Base-by-base conservation (phyloP, 2,888 invertebrate genomes). In the Polydrusus pterygomalis region DNA sequence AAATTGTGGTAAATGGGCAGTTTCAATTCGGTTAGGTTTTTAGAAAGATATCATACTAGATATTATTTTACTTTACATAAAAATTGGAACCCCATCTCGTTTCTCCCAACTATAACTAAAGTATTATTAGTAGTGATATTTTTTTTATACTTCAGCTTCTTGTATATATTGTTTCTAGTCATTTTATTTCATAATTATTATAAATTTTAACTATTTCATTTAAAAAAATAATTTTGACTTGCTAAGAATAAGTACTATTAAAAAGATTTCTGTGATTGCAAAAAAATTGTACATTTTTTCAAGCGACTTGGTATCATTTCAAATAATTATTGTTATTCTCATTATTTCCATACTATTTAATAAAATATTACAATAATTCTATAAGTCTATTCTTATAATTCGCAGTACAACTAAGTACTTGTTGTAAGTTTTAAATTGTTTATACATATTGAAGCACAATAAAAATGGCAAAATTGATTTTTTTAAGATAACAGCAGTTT, bases 181-280 rank as follows among this genome's bases (percentile, higher is more conserved):
- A 60, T 8, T 38, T 60, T 60, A 60, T 60, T 38, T 60, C 17
- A 60, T 34, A 17, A 38, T 38, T 58, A 10, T 58, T 60, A n/a
- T 60, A 60, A 30, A 34, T 34, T 7, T 15, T 38, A 60, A 38
- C 56, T 6, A n/a, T n/a, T 34, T 56, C 18, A 6, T 25, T 34
- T 11, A 8, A 38, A 18, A 60, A 60, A 60, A 17, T 63, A 47
- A 49, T 13, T 1, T 10, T 6, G 49, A 34, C 25, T 34, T 64
- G 30, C 47, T 49, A 64, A 47, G 18, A 47, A 63, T 30, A 64
- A 34, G 49, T 49, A 64, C 47, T 30, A 9, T 45, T 60, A 79
- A 64, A 78, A 77, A 47, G 77, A 78, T 75, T 79, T 80, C 80
- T 80, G 80, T 80, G 80, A 80, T 80, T 79, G 74, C 73, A 74